Conservation (phyloP, 2,113 vertebrate genomes). For the Myotis brandtii region DNA sequence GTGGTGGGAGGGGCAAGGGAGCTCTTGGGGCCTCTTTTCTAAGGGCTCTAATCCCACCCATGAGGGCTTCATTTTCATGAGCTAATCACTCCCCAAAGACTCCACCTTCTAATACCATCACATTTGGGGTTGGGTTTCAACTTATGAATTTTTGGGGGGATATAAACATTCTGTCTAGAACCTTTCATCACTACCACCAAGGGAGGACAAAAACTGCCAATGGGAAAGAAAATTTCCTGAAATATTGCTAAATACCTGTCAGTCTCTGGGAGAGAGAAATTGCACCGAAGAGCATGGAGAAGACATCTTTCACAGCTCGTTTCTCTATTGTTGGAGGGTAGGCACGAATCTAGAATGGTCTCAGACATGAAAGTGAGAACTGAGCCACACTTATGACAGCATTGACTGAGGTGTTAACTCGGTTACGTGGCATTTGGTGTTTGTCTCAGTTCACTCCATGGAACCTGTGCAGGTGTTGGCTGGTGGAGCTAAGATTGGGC, state of each 20-base stretch:
- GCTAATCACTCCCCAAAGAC: not conserved
- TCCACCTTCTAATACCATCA: not conserved
- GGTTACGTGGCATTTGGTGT: not conserved
- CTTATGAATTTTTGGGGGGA: not conserved
- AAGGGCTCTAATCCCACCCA: not conserved
- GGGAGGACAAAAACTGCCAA: not conserved
- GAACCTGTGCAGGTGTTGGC: not conserved
- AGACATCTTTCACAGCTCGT: not conserved
- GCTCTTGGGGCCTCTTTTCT: not conserved
- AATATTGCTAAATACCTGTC: not conserved
- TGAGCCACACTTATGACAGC: not conserved
- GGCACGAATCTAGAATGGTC: not conserved
- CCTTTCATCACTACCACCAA: not conserved
- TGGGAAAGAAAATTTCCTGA: not conserved
- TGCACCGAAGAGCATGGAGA: not conserved
- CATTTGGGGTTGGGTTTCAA: not conserved
- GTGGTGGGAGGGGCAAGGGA: not conserved
- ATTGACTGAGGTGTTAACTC: not conserved
- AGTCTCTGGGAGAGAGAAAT: not conserved
- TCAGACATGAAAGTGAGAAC: not conserved
- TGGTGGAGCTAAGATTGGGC: not conserved
- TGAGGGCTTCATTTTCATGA: no score
- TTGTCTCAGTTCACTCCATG: constrained; percentile 3
- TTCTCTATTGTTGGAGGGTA: not conserved
- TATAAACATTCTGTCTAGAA: not conserved